Percentiles rank a stretch among this genome's conserved stretches.
Conservation (phyloP, 1,140 invertebrate species). For the Dendrolimus kikuchii region DNA sequence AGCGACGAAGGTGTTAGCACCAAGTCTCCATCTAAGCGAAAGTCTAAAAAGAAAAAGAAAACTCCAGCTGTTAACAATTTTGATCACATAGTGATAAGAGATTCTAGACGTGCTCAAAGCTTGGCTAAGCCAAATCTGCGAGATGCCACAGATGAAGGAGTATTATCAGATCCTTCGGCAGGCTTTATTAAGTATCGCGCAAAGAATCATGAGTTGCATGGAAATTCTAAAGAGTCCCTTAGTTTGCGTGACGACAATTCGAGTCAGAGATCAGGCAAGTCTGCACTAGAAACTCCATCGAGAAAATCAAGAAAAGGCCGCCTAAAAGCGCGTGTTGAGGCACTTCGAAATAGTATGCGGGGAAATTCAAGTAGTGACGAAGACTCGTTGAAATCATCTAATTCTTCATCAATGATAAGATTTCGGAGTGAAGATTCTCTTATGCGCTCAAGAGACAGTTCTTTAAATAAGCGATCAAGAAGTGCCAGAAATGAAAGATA, state of each 20-base stretch:
- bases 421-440: conserved; percentile 80
- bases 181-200: conserved; percentile 66
- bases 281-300: conserved; percentile 67
- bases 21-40: conserved; percentile 65
- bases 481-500: conserved; percentile 85
- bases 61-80: conserved; percentile 57
- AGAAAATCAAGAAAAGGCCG: conserved; percentile 73
- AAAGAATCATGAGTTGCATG: conserved; percentile 46
- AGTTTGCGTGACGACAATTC: conserved; percentile 49
- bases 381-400: conserved; percentile 76
- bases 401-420: conserved; percentile 76
- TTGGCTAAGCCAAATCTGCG: conserved; percentile 51
- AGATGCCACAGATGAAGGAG: conserved; percentile 69
- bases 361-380: conserved; percentile 83
- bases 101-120: conserved; percentile 63
- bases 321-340: conserved; percentile 77
- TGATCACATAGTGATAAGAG: conserved; percentile 71
- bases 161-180: conserved; percentile 69
- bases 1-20: conserved; percentile 73
- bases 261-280: conserved; percentile 49
- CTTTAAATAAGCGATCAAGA: conserved; percentile 67
- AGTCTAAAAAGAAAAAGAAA: conserved; percentile 61
- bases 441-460: conserved; percentile 73
- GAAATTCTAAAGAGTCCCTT: conserved; percentile 50
- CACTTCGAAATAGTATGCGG: conserved; percentile 74